A percentile compares a stretch with the other conserved stretches of the same genome.
Conservation (phyloP, 2,888 invertebrate genomes). For the Blomia tropicalis region DNA sequence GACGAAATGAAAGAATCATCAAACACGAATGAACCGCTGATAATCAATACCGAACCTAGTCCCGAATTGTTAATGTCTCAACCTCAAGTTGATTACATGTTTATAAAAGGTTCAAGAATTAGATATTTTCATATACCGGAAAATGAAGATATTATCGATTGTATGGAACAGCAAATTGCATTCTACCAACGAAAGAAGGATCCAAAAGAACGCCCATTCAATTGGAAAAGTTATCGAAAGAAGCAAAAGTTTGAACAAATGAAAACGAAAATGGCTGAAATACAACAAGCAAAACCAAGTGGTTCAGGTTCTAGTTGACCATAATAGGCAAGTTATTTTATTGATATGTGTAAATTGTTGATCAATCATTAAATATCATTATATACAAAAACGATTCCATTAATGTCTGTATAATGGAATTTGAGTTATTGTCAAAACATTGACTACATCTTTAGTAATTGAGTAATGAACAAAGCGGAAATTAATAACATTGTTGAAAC, state of each 20-base stretch:
- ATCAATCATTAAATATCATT: background rate
- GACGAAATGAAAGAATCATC: too few species aligned
- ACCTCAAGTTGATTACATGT: slow-evolving; percentile 21
- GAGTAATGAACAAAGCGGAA: too few species aligned
- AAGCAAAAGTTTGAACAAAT: background rate
- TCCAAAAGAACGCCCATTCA: slow-evolving; percentile 1
- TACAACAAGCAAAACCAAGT: background rate
- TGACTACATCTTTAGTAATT: too few species aligned
- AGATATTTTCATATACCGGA: slow-evolving; percentile 24
- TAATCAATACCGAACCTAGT: background rate
- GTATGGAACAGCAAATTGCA: slow-evolving; percentile 20
- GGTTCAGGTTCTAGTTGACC: background rate
- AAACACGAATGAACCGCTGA: background rate
- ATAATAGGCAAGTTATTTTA: background rate
- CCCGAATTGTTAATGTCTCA: background rate
- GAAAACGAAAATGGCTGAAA: background rate
- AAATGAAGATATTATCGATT: slow-evolving; percentile 20
- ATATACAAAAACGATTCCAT: too few species aligned
- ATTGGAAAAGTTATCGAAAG: slow-evolving; percentile 13
- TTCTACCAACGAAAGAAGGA: background rate
- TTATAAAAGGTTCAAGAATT: slow-evolving; percentile 25
- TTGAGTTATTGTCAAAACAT: too few species aligned
- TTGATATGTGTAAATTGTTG: background rate
- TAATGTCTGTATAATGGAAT: too few species aligned
- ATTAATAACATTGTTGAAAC: background rate